phyloP scores from a whole-genome alignment of 2,797 vertebrate genomes.

The Peromyscus aztecus region DNA sequence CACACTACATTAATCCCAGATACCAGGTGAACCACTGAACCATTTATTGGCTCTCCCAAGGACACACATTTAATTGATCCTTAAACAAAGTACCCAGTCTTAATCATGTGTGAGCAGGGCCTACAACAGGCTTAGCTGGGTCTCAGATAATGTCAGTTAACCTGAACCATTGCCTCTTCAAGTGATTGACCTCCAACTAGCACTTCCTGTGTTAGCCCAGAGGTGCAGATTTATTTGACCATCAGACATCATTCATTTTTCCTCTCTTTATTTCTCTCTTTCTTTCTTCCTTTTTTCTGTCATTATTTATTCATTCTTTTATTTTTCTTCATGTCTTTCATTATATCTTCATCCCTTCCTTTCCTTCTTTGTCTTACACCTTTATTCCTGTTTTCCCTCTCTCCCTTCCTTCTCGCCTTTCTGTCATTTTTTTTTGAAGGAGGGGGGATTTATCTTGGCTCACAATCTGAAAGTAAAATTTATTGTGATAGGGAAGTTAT shows the following conservation, averaged over 20 bases:
- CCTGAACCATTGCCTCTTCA: not conserved
- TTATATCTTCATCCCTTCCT: not conserved
- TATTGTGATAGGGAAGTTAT: not conserved
- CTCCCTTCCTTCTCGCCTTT: not conserved
- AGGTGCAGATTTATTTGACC: not conserved
- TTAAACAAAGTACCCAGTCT: not conserved
- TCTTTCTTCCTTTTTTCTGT: not conserved
- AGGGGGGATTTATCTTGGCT: not conserved
- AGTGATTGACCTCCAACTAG: not conserved
- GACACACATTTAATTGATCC: constrained; percentile 43
- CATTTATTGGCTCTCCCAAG: not conserved
- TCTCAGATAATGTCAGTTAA: not conserved
- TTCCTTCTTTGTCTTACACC: not conserved
- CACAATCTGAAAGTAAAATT: not conserved
- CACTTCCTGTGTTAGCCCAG: not conserved
- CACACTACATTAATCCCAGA: not conserved
- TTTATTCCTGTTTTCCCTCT: not conserved
- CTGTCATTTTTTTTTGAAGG: not conserved
- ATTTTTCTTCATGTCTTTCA: not conserved
- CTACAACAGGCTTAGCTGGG: not conserved
- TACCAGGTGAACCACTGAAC: constrained; percentile 15
- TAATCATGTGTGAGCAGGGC: not conserved
- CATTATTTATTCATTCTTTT: not conserved
- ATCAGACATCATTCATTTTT: not conserved
- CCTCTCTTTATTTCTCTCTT: not conserved